Evolutionary conservation across 2,888 invertebrate species (phyloP), one percentile per base, ranked within the genome.

Genomic region (Philopedon plagiatum): DNA sequence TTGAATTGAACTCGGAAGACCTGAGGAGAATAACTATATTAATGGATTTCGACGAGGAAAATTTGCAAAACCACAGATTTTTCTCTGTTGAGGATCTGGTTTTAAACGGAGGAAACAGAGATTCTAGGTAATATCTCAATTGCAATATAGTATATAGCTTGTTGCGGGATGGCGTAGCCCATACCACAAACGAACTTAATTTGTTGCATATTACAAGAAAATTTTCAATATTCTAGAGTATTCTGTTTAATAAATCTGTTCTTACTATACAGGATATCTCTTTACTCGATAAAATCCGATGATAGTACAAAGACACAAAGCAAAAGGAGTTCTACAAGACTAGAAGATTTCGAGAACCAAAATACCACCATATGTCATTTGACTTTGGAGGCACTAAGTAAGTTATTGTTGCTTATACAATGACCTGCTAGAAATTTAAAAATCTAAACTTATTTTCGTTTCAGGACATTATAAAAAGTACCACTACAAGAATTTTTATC

Each of bases 31-130:
- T 80, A 4, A 81, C 81, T 9, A 68, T 81, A 9, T 75, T 83
- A 18, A 78, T 83, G 73, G 84, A 83, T 57, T 83, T 83, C 68
- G 82, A 83, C 58, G 83, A 84, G 61, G 73, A 71, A 13, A 64
- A 75, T 44, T 19, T 26, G 23, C 73, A 44, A 74, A 34, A 75
- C 56, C 76, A 76, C 49, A 78, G 76, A 51, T 76, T 72, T 11
- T 62, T 71, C 21, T 80, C 81, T 0, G 60, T 78, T 5, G 82
- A 81, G 71, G 77, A 79, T 72, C 65, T 81, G 11, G 60, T 79
- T 3, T 71, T 76, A 2, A 75, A 64, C 19, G 75, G 75, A 9
- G 69, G 75, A 63, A 57, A 57, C 21, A 13, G 68, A 26, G 26
- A 72, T 18, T 69, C 68, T n/a, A 58, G 58, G 66, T 54, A 54